Base-by-base conservation (phyloP, 2,888 invertebrate genomes). In the Tachina fera region DNA sequence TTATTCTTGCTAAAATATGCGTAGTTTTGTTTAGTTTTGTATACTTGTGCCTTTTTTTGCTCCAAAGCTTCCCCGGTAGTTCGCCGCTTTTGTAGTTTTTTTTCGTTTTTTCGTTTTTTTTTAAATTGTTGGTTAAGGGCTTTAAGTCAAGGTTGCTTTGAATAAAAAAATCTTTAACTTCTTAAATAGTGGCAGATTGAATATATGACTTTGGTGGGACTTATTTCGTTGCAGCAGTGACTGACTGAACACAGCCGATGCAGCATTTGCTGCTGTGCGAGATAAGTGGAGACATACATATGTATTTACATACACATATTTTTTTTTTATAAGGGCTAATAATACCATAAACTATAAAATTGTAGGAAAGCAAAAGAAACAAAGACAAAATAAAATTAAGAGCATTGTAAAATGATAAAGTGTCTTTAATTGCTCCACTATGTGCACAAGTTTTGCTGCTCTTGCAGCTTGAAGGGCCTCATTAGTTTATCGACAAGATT, bases 301-400 rank as follows among this genome's bases (percentile, higher is more conserved):
- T n/a, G n/a, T n/a, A 86, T 86, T 86, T 86, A 76, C 79, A 63
- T 86, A 83, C 72, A 75, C 79, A 79, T 86, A 72, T 72, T 68
- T 81, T 72, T 68, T n/a, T 81, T 72, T 61, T 77, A 68, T 70
- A 63, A 63, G 22, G 71, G 39, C 76, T 77, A 77, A 68, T 76
- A 84, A 84, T 68, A 77, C 68, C 61, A 70, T 71, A 72, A 72
- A 68, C 60, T 51, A 72, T 41, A 84, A 67, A 60, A 19, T 16
- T 56, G 49, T 22, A 51, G 13, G n/a, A 41, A 14, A 3, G 13
- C 39, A 39, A 68, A 51, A 13, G 19, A 14, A 11, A 13, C 39
- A 39, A 68, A 60, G 68, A 51, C 1, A 47, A 47, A 56, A 47
- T 39, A 19, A 67, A 65, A 60, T 78, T 70, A 61, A 51, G 43